phyloP scores from a whole-genome alignment of 1,140 invertebrate genomes.

The Cydia pomonella region DNA sequence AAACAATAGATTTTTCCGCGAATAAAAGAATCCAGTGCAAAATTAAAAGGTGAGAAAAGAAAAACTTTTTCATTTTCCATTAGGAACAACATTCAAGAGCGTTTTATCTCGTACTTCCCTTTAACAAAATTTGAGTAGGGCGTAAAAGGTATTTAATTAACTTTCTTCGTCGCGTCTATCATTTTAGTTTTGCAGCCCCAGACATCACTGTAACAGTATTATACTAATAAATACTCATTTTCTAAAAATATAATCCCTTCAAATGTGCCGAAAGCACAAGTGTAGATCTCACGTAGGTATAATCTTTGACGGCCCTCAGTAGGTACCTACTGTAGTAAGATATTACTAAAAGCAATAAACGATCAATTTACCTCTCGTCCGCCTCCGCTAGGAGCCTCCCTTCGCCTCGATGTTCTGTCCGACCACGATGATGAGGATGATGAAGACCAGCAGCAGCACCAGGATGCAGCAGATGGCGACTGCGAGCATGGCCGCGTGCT shows the following conservation, averaged over 20 bases:
- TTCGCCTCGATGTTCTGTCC: slow-evolving; percentile 85
- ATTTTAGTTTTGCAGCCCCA: background rate
- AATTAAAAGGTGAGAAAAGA: slow-evolving; percentile 19
- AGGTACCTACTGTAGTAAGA: too few relatives aligned
- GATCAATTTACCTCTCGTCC: slow-evolving; percentile 32
- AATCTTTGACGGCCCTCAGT: too few relatives aligned
- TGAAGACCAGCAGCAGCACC: slow-evolving; percentile 88
- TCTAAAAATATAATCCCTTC: background rate
- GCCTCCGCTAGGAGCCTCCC: slow-evolving; percentile 74
- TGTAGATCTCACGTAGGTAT: too few relatives aligned
- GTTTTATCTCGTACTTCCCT: slow-evolving; percentile 1
- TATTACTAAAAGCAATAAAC: background rate
- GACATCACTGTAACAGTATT: background rate
- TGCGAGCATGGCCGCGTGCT: slow-evolving; percentile 85
- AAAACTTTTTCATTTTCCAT: slow-evolving; percentile 32
- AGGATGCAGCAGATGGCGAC: slow-evolving; percentile 90
- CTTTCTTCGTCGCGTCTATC: background rate
- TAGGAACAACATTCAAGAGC: background rate
- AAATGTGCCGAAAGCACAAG: background rate
- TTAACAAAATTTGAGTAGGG: slow-evolving; percentile 18
- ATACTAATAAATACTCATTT: background rate
- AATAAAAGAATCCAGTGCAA: slow-evolving; percentile 12
- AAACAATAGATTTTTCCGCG: slow-evolving; percentile 11
- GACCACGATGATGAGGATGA: slow-evolving; percentile 88
- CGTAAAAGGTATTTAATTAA: slow-evolving; percentile 28